These are phyloP conservation scores for Anarrhichthys ocellatus DNA, from an alignment of 2,113 vertebrate genomes.

Conservation along the genomic window DNA sequence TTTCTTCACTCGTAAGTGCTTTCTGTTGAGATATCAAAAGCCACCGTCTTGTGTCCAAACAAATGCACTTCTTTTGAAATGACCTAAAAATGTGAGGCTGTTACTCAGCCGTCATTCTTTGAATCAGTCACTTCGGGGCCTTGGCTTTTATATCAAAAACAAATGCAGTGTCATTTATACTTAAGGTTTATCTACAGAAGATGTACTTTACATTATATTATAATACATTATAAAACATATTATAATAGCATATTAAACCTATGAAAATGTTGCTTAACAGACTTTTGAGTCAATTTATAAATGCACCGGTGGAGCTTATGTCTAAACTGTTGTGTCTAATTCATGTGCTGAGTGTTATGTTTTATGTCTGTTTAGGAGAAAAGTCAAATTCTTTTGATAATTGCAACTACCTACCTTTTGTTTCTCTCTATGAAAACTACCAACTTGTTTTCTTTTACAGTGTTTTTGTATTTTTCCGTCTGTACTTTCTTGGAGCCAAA, in stretches of 20 bases:
- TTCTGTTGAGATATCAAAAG: conserved; percentile 81
- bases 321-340: conserved; percentile 37
- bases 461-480: conserved; percentile 24
- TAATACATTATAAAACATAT: neutral
- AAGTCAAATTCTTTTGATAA: conserved; percentile 17
- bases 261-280: conserved; percentile 3
- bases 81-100: neutral
- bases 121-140: conserved; percentile 51
- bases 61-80: conserved; percentile 7
- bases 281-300: conserved; percentile 17
- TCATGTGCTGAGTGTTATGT: conserved; percentile 30
- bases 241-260: conserved; percentile 1
- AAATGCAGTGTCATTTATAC: conserved; percentile 67
- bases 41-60: conserved; percentile 68
- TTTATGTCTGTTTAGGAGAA: conserved; percentile 27
- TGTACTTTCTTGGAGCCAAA: conserved; percentile 55
- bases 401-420: neutral
- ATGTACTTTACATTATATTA: conserved; percentile 31
- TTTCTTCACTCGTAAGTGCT: conserved; percentile 72
- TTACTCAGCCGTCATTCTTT: neutral
- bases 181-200: conserved; percentile 82
- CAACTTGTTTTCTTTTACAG: conserved; percentile 14
- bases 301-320: conserved; percentile 31
- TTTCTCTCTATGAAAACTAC: conserved; percentile 29
- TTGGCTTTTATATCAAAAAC: conserved; percentile 84